Percentiles rank a stretch among this genome's conserved stretches.
Conservation (phyloP, 2,797 vertebrate genomes). For the Sebastes vulpes region DNA sequence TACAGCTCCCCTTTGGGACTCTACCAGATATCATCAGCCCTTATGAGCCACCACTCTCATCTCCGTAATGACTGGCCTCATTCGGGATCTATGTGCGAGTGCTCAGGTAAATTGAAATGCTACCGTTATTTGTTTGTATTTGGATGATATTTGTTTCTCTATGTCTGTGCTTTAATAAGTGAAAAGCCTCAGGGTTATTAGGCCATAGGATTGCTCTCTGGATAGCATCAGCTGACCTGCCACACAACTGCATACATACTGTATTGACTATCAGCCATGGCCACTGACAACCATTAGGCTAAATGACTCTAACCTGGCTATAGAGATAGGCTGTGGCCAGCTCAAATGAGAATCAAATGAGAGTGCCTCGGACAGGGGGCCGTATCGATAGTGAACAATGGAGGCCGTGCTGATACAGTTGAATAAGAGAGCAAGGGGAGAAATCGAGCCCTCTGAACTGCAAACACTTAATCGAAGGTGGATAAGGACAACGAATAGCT, state of each 20-base stretch:
- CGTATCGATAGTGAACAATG: constrained; percentile 25
- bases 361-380: constrained; percentile 17
- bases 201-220: background rate
- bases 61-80: constrained; percentile 23
- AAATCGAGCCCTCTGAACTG: constrained; percentile 11
- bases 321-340: constrained; percentile 28
- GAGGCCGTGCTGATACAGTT: constrained; percentile 36
- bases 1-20: constrained; percentile 43
- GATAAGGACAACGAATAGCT: constrained; percentile 9
- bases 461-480: constrained; percentile 12
- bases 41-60: constrained; percentile 32
- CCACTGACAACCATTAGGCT: constrained; percentile 39
- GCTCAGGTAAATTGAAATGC: constrained; percentile 32
- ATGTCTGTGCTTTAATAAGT: constrained; percentile 19
- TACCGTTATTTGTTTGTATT: constrained; percentile 23
- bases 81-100: constrained; percentile 12
- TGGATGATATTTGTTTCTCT: background rate
- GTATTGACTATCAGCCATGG: constrained; percentile 29
- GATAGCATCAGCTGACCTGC: constrained; percentile 8
- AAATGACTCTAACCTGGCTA: constrained; percentile 50
- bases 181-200: constrained; percentile 15
- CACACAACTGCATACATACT: background rate
- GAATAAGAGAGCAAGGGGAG: constrained; percentile 28
- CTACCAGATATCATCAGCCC: constrained; percentile 42
- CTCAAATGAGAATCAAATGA: constrained; percentile 31